Evolutionary conservation across 2,888 invertebrate species (phyloP), one percentile per base, ranked within the genome.

Genomic region (Sphinx pinastri): DNA sequence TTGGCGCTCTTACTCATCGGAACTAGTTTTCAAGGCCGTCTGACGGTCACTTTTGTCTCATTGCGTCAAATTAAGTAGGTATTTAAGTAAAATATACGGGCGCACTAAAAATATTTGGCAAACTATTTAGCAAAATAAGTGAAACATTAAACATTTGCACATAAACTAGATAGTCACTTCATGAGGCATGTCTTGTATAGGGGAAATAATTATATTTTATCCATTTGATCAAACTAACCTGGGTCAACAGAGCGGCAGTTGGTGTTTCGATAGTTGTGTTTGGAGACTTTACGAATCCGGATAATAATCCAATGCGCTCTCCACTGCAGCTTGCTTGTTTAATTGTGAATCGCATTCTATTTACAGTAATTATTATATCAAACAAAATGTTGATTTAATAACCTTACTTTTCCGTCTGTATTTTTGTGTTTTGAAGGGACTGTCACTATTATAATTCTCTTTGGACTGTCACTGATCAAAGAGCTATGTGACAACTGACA

Each of bases 211-310:
- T 38, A 38, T 25, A 25, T 25, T 38, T 38, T 38, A 38, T 2
- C 38, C 5, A 2, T 19, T 11, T 19, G 0, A 57, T 51, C 66
- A 59, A 58, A 70, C 73, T 78, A 91, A 96, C 96, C 94, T 96
- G 96, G 10, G 98, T 97, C 73, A 97, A 95, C 71, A 98, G 89
- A 81, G 98, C 94, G 49, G 96, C 93, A 68, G 96, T 88, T 0
- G 98, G 98, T 38, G 98, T 98, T 89, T 96, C 96, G 67, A 97
- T 94, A 63, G 84, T 81, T 52, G 94, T 81, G 68, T 92, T 93
- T 0, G 95, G 95, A 67, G 94, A 92, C 79, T 95, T 94, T 45
- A 94, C 86, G 70, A 97, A 93, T 73, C 95, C 95, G 0, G 94
- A 91, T 31, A 97, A 79, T n/a, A 81, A 85, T 14, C 98, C 98